phyloP scores from a whole-genome alignment of 2,888 invertebrate species.

The Cloeon dipterum region DNA sequence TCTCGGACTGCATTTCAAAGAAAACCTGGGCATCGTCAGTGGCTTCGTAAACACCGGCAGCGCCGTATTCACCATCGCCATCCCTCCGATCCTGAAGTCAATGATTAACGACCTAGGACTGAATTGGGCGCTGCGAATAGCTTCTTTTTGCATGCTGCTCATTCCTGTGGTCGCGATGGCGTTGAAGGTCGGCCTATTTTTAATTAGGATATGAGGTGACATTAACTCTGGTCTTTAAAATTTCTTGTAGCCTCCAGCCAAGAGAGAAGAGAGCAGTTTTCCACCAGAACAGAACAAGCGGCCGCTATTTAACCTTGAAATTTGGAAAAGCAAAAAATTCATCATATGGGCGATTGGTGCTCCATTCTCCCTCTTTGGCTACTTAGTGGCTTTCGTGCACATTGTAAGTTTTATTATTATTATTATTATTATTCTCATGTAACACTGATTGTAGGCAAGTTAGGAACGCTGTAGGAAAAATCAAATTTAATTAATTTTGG shows the following conservation, averaged over 20 bases:
- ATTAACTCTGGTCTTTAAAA: neutral
- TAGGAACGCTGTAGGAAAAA: too few species aligned
- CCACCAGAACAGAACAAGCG: too few species aligned
- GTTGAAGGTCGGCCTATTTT: neutral
- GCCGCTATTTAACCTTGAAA: slow-evolving; percentile 36
- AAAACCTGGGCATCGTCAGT: slow-evolving; percentile 63
- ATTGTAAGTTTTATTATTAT: slow-evolving; percentile 31
- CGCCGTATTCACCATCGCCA: slow-evolving; percentile 61
- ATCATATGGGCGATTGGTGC: slow-evolving; percentile 68
- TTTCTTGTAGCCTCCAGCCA: too few species aligned
- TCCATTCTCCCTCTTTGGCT: slow-evolving; percentile 63
- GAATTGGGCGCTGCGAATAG: slow-evolving; percentile 28
- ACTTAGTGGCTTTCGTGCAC: slow-evolving; percentile 78
- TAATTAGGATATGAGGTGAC: neutral
- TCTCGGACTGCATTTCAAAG: slow-evolving; percentile 78
- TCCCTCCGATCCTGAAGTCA: slow-evolving; percentile 43
- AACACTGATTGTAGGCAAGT: too few species aligned
- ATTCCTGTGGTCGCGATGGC: neutral
- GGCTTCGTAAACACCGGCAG: slow-evolving; percentile 82
- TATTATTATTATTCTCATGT: too few species aligned
- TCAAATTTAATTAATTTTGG: too few species aligned
- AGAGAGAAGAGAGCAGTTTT: too few species aligned
- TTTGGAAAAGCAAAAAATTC: slow-evolving; percentile 63
- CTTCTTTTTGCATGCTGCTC: neutral
- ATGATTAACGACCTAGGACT: slow-evolving; percentile 32